Evolutionary conservation across 1,140 invertebrate species (phyloP), one percentile per base, ranked within the genome.

Genomic region (Eumaeus atala): DNA sequence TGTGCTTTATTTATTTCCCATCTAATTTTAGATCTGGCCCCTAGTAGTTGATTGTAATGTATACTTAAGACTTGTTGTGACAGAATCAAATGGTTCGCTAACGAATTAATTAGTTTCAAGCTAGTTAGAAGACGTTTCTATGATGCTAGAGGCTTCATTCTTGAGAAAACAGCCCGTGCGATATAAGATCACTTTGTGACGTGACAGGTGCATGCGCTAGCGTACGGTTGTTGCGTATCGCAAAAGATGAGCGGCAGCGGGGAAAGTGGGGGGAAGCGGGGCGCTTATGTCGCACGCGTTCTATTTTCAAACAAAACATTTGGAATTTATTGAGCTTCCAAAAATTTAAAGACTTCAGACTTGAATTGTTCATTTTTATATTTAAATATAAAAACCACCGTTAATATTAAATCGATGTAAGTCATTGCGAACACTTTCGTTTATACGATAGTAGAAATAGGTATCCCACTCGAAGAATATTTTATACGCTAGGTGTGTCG

Each of bases 11-110:
- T 72, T 72, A 72, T 72, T 70, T 67, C 66, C 62, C 69, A 67
- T 60, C 44, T 69, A 58, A 66, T 58, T 53, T 64, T 77, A 79
- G 78, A 84, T 81, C 81, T 84, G 58, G 64, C 70, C 61, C 59
- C 63, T 21, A 65, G 50, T 74, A 80, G 75, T 59, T 81, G 73
- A 76, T 72, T 62, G 52, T 66, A 66, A 53, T 54, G 54, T 56
- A 49, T 56, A 56, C 53, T 48, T 56, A 54, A 44, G 40, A 44
- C 40, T 44, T 17, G 48, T 42, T 52, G 38, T 56, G 55, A 51
- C 35, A 28, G 21, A 28, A 28, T 28, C 21, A 28, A 28, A 28
- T 28, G 21, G 21, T 28, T 28, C 6, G 21, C 21, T 37, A 44
- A 44, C 5, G 5, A 16, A 44, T 44, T 17, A 44, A 14, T 12